Evolutionary conservation across 37 sponge, comb jelly and placozoan species (phyloP).

Genomic region (Diacarnus erythraeanus): DNA sequence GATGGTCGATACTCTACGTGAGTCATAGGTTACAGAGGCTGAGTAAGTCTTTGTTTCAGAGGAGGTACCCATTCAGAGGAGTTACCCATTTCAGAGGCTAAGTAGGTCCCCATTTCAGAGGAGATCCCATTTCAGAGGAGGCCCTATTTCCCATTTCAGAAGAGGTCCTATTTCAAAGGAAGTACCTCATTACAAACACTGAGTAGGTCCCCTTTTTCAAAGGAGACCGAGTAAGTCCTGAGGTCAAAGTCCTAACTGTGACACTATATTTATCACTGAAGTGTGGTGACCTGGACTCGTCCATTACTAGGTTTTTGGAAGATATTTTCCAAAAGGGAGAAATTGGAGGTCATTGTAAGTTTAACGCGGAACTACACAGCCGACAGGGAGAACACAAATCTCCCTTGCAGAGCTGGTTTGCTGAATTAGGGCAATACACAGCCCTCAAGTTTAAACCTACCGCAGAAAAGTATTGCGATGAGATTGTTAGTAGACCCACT

Average conservation of each 20-base stretch:
- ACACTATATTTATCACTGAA: too few species aligned
- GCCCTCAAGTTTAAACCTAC: constrained; percentile 54
- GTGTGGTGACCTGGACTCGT: too few species aligned
- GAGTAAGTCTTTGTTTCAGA: background rate
- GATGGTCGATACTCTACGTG: constrained; percentile 39
- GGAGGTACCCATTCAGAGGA: too few species aligned
- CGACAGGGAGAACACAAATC: constrained; percentile 71
- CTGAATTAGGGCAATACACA: constrained; percentile 66
- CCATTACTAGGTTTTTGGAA: constrained; percentile 49
- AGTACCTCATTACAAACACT: too few species aligned
- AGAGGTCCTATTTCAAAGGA: too few species aligned
- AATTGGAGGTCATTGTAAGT: constrained; percentile 71
- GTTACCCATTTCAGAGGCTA: too few species aligned
- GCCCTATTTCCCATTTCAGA: too few species aligned
- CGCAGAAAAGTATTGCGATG: constrained; percentile 64
- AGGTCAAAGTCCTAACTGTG: too few species aligned
- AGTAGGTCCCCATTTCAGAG: too few species aligned
- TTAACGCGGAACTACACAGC: constrained; percentile 27
- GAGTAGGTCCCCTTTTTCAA: too few species aligned
- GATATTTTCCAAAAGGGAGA: constrained; percentile 69
- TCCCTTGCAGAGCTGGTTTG: constrained; percentile 86
- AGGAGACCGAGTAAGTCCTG: too few species aligned
- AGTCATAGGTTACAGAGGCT: background rate
- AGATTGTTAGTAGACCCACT: constrained; percentile 51
- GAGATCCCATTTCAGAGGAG: too few species aligned